phyloP scores from a whole-genome alignment of 2,113 vertebrate species.

The Actinemys pallida region DNA sequence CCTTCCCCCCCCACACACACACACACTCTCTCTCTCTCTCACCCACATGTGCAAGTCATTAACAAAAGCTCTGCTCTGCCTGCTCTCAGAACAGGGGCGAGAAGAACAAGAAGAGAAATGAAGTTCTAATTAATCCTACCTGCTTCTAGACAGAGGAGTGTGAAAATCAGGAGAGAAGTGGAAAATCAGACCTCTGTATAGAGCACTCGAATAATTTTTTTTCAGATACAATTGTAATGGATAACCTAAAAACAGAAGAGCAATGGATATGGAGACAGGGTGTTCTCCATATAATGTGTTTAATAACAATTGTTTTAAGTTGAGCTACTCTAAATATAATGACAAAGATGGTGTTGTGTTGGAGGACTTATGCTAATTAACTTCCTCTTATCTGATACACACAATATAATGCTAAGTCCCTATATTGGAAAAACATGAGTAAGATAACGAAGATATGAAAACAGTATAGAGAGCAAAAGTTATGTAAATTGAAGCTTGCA shows the following conservation, averaged over 20 bases:
- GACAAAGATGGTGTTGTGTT: background rate
- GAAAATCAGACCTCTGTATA: constrained; percentile 56
- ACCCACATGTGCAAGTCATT: background rate
- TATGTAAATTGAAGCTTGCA: background rate
- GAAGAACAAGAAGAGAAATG: background rate
- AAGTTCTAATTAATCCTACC: constrained; percentile 66
- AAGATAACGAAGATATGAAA: background rate
- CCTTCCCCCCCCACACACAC: constrained; percentile 29
- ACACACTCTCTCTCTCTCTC: background rate
- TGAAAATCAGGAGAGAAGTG: constrained; percentile 35
- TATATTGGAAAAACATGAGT: background rate
- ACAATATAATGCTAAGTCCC: background rate
- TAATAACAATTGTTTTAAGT: background rate
- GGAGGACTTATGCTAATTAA: background rate
- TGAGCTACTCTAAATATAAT: background rate
- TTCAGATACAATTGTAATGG: constrained; percentile 51
- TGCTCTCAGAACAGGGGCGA: background rate
- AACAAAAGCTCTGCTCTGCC: background rate
- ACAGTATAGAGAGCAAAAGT: background rate
- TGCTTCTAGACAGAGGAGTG: constrained; percentile 61
- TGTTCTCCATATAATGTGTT: background rate
- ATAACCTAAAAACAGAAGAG: constrained; percentile 66
- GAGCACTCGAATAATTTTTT: constrained; percentile 4
- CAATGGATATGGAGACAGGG: constrained; percentile 27
- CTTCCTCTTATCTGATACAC: no score